A percentile compares a stretch with the other conserved stretches of the same genome.
phyloP scores from a whole-genome alignment of 2,888 invertebrate genomes.

The Thymelicus acteon region DNA sequence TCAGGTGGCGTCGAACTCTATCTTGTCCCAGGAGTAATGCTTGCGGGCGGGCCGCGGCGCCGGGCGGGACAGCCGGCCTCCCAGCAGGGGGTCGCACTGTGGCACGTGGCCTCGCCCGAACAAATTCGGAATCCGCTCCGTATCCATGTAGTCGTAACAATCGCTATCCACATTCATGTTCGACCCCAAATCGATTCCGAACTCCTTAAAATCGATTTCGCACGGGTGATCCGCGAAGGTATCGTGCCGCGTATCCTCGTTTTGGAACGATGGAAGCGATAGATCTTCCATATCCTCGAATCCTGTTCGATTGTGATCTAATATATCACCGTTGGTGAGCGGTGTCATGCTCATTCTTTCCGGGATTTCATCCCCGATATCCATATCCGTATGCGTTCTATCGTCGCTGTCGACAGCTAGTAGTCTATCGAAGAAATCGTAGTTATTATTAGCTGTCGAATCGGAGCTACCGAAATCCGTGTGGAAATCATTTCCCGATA shows the following conservation, averaged over 20 bases:
- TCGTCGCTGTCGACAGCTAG: constrained; percentile 63
- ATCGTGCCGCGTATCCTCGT: constrained; percentile 67
- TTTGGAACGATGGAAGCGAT: constrained; percentile 73
- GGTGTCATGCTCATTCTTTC: constrained; percentile 73
- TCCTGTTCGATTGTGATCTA: constrained; percentile 68
- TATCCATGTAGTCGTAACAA: constrained; percentile 76
- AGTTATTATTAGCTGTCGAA: constrained; percentile 63
- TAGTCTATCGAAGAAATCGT: constrained; percentile 73
- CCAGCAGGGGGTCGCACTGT: constrained; percentile 90
- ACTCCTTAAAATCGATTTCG: constrained; percentile 86
- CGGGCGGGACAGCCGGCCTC: constrained; percentile 86
- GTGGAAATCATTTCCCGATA: constrained; percentile 55
- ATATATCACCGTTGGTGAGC: constrained; percentile 70
- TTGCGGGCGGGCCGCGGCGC: constrained; percentile 86
- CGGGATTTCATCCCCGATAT: constrained; percentile 65
- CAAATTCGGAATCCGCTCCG: constrained; percentile 74
- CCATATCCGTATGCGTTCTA: constrained; percentile 66
- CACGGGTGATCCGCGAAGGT: constrained; percentile 61
- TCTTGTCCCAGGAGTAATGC: constrained; percentile 90
- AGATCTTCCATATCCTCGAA: constrained; percentile 79
- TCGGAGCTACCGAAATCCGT: constrained; percentile 66
- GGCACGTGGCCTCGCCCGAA: constrained; percentile 78
- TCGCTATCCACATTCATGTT: constrained; percentile 84
- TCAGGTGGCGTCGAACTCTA: constrained; percentile 89
- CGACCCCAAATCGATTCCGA: constrained; percentile 86